A percentile compares a stretch with the other conserved stretches of the same genome.
phyloP scores from a whole-genome alignment of 2,888 invertebrate genomes.

The Calephelis perditalis region DNA sequence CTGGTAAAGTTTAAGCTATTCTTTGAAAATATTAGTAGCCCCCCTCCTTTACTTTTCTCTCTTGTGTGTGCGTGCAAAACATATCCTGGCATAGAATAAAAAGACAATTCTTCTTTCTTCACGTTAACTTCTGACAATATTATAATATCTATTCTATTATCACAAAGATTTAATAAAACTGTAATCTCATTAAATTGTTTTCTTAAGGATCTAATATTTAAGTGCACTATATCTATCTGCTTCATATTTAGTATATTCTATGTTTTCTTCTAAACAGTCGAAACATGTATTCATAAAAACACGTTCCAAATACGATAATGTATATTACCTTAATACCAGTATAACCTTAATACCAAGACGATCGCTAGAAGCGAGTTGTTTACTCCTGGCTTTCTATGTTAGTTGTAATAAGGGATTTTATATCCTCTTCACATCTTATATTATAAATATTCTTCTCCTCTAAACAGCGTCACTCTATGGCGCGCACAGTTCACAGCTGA shows the following conservation, averaged over 20 bases:
- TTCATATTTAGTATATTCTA: not conserved
- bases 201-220: not conserved
- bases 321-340: no score
- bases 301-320: not conserved
- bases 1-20: not conserved
- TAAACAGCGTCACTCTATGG: no score
- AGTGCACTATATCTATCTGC: not conserved
- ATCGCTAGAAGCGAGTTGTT: not conserved
- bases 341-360: not conserved
- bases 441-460: not conserved
- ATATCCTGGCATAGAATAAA: conserved; percentile 19
- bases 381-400: not conserved
- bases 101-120: conserved; percentile 16
- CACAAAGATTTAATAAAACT: not conserved
- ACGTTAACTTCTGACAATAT: conserved; percentile 20
- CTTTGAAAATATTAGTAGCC: conserved; percentile 15
- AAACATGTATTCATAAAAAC: not conserved
- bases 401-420: not conserved
- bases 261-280: not conserved
- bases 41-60: conserved; percentile 15
- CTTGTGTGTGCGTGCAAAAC: conserved; percentile 5
- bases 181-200: not conserved
- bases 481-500: no score
- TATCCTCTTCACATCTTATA: not conserved
- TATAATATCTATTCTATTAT: conserved; percentile 11